Evolutionary conservation across 2,888 invertebrate genomes (phyloP).

Genomic region (Tetragnatha montana): DNA sequence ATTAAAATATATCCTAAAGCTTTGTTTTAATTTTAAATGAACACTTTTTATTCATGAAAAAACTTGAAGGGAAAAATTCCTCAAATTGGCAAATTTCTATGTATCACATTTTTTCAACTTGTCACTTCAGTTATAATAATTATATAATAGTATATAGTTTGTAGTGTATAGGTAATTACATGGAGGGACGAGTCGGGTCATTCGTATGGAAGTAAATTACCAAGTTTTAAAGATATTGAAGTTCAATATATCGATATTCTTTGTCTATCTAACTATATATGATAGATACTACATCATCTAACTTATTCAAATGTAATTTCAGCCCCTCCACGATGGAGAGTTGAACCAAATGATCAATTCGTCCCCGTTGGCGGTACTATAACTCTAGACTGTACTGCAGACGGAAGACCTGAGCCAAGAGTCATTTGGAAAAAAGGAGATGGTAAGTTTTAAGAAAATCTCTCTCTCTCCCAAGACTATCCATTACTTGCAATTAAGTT

Average conservation of each 20-base stretch:
- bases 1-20: too few relatives aligned
- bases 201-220: background rate
- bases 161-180: background rate
- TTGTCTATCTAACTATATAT: background rate
- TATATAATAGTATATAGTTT: too few relatives aligned
- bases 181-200: background rate
- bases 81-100: too few relatives aligned
- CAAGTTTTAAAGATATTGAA: background rate
- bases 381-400: constrained; percentile 64
- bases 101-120: too few relatives aligned
- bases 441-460: constrained; percentile 27
- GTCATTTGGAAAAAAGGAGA: constrained; percentile 69
- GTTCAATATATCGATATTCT: background rate
- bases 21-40: too few relatives aligned
- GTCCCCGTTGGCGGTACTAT: constrained; percentile 55
- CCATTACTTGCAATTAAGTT: background rate
- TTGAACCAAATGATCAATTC: constrained; percentile 69
- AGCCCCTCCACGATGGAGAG: constrained; percentile 68
- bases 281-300: background rate
- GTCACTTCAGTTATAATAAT: too few relatives aligned
- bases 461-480: background rate
- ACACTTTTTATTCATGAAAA: too few relatives aligned
- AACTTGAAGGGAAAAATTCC: too few relatives aligned
- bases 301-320: background rate
- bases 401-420: constrained; percentile 69